A percentile compares a stretch with the other conserved stretches of the same genome.
These are phyloP conservation scores for Xestia c-nigrum DNA, from an alignment of 2,888 invertebrate species.

Conservation along the genomic window DNA sequence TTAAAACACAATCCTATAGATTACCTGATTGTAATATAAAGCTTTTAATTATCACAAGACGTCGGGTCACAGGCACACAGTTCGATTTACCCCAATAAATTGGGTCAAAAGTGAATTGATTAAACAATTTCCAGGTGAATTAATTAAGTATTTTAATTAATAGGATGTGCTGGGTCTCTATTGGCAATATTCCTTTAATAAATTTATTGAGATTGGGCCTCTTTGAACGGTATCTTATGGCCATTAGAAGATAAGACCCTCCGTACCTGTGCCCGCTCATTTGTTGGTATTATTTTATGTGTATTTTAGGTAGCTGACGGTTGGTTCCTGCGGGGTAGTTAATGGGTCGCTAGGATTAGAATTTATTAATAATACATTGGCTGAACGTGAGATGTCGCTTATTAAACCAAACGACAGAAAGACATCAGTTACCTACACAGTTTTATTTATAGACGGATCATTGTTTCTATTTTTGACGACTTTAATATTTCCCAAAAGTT, in stretches of 20 bases:
- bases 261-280: conserved; percentile 72
- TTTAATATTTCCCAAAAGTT: neutral
- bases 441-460: neutral
- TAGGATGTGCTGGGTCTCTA: conserved; percentile 89
- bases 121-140: conserved; percentile 90
- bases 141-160: conserved; percentile 91
- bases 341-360: conserved; percentile 14
- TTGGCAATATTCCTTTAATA: conserved; percentile 91
- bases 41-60: conserved; percentile 66
- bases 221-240: conserved; percentile 82
- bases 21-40: conserved; percentile 66
- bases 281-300: conserved; percentile 70
- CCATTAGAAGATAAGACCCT: conserved; percentile 83
- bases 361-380: conserved; percentile 32
- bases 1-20: conserved; percentile 63
- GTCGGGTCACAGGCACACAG: conserved; percentile 75
- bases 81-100: conserved; percentile 88
- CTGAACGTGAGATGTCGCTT: conserved; percentile 7
- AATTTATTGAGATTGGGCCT: conserved; percentile 89
- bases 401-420: neutral
- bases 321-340: conserved; percentile 22
- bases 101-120: conserved; percentile 88
- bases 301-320: conserved; percentile 38
- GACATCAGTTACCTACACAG: neutral
- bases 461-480: neutral